Percentiles rank a stretch among this genome's conserved stretches.
Evolutionary conservation across 2,888 invertebrate species (phyloP).

Genomic region (Choristoneura rosaceana): DNA sequence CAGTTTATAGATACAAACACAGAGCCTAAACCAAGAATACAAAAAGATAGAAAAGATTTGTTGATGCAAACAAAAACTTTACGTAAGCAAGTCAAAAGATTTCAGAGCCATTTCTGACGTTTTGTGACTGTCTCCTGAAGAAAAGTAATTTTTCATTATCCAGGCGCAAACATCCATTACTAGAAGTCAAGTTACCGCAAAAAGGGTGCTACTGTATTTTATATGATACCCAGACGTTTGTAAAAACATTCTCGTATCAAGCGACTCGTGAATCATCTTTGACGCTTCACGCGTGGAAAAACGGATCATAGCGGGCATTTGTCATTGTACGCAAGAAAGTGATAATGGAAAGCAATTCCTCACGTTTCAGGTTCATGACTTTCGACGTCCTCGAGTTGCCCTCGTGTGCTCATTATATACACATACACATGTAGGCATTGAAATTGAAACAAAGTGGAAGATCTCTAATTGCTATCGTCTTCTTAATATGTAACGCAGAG

Average conservation of each 20-base stretch:
- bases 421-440: no score
- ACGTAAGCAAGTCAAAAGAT: neutral
- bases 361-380: neutral
- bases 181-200: slow-evolving; percentile 7
- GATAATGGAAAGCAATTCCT: slow-evolving; percentile 1
- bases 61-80: neutral
- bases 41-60: neutral
- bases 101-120: neutral
- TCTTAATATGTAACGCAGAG: no score
- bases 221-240: slow-evolving; percentile 6
- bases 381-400: neutral
- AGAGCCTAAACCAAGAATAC: neutral
- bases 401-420: no score
- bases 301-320: neutral
- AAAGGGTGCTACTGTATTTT: slow-evolving; percentile 12
- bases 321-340: neutral
- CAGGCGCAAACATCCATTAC: slow-evolving; percentile 20
- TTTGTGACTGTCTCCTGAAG: neutral
- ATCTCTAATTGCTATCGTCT: no score
- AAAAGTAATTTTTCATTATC: slow-evolving; percentile 15
- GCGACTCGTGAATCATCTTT: slow-evolving; percentile 14
- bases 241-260: slow-evolving; percentile 10
- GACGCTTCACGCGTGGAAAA: slow-evolving; percentile 10
- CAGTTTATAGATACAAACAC: no score
- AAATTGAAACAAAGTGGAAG: no score